Base-by-base conservation (phyloP, 2,797 vertebrate genomes). In the Amphiprion clarkii region DNA sequence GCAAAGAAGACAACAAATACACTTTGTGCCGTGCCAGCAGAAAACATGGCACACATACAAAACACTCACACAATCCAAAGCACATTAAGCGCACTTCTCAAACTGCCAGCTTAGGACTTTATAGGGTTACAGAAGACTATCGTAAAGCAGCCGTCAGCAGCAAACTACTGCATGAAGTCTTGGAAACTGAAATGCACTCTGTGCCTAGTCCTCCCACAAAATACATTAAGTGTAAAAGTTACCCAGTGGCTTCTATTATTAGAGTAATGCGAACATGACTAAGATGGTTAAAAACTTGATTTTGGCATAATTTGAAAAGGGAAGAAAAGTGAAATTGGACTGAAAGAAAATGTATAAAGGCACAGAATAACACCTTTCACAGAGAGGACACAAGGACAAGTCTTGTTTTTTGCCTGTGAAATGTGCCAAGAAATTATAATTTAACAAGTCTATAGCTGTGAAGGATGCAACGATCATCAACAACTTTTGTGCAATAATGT, bases 1-100 rank as follows among this genome's bases (percentile, higher is more conserved):
- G 51, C 71, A 53, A 52, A 76, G 65, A 61, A 68, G 76, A 82
- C 69, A 40, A 66, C 62, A 55, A 82, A 74, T 57, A 77, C 40
- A 77, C 48, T 0, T 21, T 33, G 55, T 82, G 72, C 48, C 23
- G 64, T 4, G 60, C 9, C 55, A 74, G 73, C 78, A 67, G 44
- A 76, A 85, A 64, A 76, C 49, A 19, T 48, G 42, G 29, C 7
- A 3, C 69, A 39, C 55, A 60, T 25, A 64, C 36, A 74, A 63
- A 69, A 63, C 0, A 48, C 29, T 31, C n/a, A 16, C 12, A 58
- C 60, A 65, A 81, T 65, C 61, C 55, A 72, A 65, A 73, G 62
- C 14, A 17, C n/a, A 4, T 53, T 16, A 42, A 67, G 59, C 58
- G 48, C 59, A 7, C 29, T 60, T 56, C 71, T 81, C 40, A 63